Percentiles rank a stretch among this genome's conserved stretches.
These are phyloP conservation scores for Opisthocomus hoazin DNA, from an alignment of 2,113 vertebrate genomes.

Conservation along the genomic window DNA sequence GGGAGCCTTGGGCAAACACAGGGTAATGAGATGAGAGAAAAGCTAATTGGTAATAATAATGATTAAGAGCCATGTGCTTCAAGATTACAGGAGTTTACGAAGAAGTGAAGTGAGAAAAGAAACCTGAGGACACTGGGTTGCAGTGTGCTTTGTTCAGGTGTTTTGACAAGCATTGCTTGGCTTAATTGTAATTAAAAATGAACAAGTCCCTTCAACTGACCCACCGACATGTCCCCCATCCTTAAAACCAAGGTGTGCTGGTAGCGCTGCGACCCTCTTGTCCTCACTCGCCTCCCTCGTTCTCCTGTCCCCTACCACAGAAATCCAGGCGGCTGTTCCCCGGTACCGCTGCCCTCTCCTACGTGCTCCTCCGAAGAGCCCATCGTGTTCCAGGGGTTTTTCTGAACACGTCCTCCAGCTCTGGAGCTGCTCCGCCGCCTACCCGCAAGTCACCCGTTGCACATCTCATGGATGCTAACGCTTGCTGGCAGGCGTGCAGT, in stretches of 20 bases:
- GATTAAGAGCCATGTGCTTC: constrained; percentile 23
- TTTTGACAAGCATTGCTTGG: constrained; percentile 27
- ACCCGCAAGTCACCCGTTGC: neutral
- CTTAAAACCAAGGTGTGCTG: neutral
- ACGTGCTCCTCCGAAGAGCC: neutral
- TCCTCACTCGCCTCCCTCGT: neutral
- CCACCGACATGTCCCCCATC: neutral
- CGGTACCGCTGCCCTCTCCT: neutral
- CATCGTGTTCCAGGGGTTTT: neutral
- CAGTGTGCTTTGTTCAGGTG: neutral
- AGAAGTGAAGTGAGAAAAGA: neutral
- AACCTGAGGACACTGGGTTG: neutral
- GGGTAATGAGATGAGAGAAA: constrained; percentile 47
- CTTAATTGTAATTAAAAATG: constrained; percentile 19
- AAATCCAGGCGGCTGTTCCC: neutral
- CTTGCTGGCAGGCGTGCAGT: neutral
- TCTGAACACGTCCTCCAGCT: neutral
- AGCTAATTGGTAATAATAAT: constrained; percentile 56
- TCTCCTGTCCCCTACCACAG: neutral
- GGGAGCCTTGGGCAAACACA: neutral
- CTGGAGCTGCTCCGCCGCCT: too few relatives aligned
- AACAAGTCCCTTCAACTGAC: neutral
- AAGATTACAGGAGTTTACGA: constrained; percentile 29
- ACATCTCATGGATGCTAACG: rapidly evolving
- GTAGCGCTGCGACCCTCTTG: neutral